Percentiles rank a stretch among this genome's conserved stretches.
Conservation (phyloP, 2,888 invertebrate genomes). For the Ceramica pisi region DNA sequence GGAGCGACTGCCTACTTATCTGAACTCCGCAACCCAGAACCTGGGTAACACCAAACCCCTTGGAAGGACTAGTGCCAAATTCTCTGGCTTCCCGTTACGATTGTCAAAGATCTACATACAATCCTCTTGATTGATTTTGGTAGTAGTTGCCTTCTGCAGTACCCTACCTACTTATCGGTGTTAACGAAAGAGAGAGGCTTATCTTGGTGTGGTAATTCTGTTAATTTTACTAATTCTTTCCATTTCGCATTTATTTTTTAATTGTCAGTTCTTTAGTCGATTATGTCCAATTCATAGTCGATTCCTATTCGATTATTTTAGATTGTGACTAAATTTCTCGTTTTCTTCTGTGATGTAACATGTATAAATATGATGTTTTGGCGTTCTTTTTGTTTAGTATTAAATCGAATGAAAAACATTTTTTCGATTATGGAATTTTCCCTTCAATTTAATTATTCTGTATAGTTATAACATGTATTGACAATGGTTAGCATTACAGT, state of each 20-base stretch:
- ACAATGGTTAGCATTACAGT: constrained; percentile 78
- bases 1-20: too few relatives aligned
- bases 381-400: constrained; percentile 30
- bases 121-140: background rate
- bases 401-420: constrained; percentile 27
- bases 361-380: constrained; percentile 6
- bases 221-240: background rate
- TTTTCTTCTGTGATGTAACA: constrained; percentile 43
- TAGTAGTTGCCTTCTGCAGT: background rate
- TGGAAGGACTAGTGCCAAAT: too few relatives aligned
- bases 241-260: constrained; percentile 38
- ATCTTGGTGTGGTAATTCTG: constrained; percentile 20
- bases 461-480: constrained; percentile 60
- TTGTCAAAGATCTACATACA: background rate
- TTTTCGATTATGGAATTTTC: constrained; percentile 38
- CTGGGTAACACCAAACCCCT: too few relatives aligned
- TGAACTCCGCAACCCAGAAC: too few relatives aligned
- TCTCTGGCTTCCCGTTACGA: too few relatives aligned
- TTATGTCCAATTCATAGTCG: constrained; percentile 32
- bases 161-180: constrained; percentile 10
- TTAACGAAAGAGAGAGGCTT: constrained; percentile 10
- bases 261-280: constrained; percentile 23
- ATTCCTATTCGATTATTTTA: constrained; percentile 29
- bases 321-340: constrained; percentile 13
- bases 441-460: constrained; percentile 57